Conservation (phyloP, 2,797 vertebrate genomes). For the Falco berigora region DNA sequence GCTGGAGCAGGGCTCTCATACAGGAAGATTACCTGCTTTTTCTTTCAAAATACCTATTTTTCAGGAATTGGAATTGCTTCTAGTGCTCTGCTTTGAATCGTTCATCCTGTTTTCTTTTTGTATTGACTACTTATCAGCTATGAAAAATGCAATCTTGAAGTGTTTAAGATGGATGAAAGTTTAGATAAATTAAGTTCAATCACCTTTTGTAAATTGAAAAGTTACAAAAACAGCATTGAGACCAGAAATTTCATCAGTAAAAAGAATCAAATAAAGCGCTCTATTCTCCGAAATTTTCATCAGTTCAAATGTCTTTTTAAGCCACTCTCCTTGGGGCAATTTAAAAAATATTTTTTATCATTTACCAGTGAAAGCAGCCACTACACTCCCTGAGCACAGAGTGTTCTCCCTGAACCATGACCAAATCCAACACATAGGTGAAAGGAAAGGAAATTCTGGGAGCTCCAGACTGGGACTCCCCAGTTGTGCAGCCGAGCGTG, state of each 20-base stretch:
- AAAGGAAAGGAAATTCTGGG: neutral
- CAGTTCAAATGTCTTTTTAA: neutral
- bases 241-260: neutral
- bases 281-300: neutral
- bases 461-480: neutral
- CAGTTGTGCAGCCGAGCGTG: neutral
- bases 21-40: neutral
- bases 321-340: neutral
- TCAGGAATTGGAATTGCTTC: neutral
- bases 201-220: neutral
- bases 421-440: neutral
- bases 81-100: neutral
- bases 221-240: neutral
- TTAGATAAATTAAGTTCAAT: neutral
- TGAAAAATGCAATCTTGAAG: neutral
- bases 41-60: neutral
- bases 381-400: neutral
- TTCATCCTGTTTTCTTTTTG: neutral
- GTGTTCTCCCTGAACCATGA: neutral
- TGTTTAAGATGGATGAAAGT: neutral
- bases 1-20: neutral
- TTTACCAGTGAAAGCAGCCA: neutral
- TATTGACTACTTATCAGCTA: neutral
- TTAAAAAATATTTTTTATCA: neutral
- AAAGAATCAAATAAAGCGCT: neutral